Percentiles rank a stretch among this genome's conserved stretches.
Evolutionary conservation across 2,888 invertebrate genomes (phyloP).

Genomic region (Pristionchus fissidentatus): DNA sequence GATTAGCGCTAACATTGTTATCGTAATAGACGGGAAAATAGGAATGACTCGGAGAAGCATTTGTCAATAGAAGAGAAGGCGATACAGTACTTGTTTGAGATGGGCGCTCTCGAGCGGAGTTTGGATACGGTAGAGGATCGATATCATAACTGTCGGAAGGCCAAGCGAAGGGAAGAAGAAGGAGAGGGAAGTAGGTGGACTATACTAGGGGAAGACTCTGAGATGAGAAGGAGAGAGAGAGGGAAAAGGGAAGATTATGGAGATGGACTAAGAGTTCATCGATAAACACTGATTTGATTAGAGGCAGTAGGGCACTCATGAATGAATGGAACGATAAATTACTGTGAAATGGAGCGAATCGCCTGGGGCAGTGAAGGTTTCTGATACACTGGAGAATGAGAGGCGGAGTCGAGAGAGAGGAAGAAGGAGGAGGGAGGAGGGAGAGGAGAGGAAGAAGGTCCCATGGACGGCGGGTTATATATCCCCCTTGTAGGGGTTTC

Average conservation of each 20-base stretch:
- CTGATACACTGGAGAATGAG: background rate
- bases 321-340: background rate
- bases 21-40: no score
- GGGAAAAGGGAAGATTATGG: background rate
- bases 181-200: no score
- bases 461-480: no score
- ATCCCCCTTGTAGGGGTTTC: no score
- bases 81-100: background rate
- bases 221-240: background rate
- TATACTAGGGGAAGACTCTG: no score
- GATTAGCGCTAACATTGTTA: no score
- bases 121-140: slow-evolving; percentile 17
- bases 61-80: background rate
- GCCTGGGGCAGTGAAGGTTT: background rate
- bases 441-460: background rate
- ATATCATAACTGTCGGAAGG: no score
- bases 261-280: background rate
- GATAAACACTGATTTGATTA: background rate
- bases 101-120: background rate
- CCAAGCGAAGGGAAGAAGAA: no score
- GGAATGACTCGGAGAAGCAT: no score
- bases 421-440: background rate
- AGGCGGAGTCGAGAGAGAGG: background rate
- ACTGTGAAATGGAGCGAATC: background rate
- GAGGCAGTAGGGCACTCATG: background rate